Evolutionary conservation across 2,888 invertebrate genomes (phyloP).

Genomic region (Opisthograptis luteolata): DNA sequence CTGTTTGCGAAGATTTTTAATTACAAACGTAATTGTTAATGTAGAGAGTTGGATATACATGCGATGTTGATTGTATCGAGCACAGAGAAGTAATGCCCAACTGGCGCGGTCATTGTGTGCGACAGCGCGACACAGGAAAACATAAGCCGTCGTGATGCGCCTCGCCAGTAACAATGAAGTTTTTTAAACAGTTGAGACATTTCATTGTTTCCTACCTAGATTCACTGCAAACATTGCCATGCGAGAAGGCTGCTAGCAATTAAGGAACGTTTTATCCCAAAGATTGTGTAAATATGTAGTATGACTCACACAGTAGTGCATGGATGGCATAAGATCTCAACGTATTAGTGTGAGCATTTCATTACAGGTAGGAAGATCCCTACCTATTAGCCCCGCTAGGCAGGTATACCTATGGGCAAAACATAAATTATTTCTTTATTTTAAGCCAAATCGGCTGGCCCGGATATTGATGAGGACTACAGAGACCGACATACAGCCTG

Average conservation of each 20-base stretch:
- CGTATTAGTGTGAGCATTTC: too few relatives aligned
- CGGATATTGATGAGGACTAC: too few relatives aligned
- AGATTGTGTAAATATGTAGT: background rate
- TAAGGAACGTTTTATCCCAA: conserved; percentile 5
- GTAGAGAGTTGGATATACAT: conserved; percentile 53
- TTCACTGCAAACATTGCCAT: conserved; percentile 22
- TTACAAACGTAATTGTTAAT: conserved; percentile 47
- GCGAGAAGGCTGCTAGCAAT: conserved; percentile 14
- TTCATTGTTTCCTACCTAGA: conserved; percentile 54
- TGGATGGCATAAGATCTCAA: too few relatives aligned
- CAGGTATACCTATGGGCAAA: too few relatives aligned
- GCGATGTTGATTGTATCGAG: conserved; percentile 53
- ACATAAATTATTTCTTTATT: too few relatives aligned
- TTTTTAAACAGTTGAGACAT: conserved; percentile 64
- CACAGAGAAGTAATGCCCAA: conserved; percentile 53
- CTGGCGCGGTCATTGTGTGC: conserved; percentile 57
- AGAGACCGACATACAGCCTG: too few relatives aligned
- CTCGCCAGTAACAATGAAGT: conserved; percentile 61
- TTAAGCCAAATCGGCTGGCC: too few relatives aligned
- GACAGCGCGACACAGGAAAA: conserved; percentile 59
- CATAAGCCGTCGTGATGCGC: conserved; percentile 60
- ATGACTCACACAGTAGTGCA: background rate
- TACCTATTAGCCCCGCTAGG: too few relatives aligned
- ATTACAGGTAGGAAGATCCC: too few relatives aligned
- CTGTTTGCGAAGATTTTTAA: conserved; percentile 42